Evolutionary conservation across 2,888 invertebrate genomes (phyloP), one percentile per base, ranked within the genome.

Genomic region (Pelosia muscerda): DNA sequence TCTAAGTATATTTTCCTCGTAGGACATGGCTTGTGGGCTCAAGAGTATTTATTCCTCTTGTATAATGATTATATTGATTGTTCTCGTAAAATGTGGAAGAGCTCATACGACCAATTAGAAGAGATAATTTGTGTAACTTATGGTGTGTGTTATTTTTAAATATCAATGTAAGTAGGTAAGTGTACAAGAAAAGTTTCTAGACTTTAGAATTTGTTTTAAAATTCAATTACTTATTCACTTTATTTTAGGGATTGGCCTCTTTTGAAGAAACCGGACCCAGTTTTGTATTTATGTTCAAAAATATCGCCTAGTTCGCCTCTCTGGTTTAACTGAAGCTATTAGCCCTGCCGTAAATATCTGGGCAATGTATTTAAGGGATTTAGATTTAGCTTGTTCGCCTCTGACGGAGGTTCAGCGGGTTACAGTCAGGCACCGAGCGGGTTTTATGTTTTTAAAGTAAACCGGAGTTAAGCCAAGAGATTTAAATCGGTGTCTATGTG

Each of bases 341-440:
- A 93, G 91, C 89, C 91, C 86, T 86, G 86, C 92, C 88, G 92
- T 94, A 94, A 94, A 94, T 94, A 93, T 93, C 89, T 90, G 91
- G 89, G 88, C 86, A 87, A 86, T 88, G 91, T 90, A 92, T 92
- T 93, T 90, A 91, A 88, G 86, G 92, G 94, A 93, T 93, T 92
- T 90, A 88, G 89, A 89, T 88, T 89, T 88, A 92, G 90, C 90
- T 87, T 92, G 91, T 90, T 87, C 84, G 86, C 82, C 86, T 85
- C 86, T 93, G 92, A 94, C 88, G 90, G 90, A 90, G 93, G 93
- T 92, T 88, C 88, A 88, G 81, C 83, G 86, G 84, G 86, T 82
- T 83, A 85, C 84, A 87, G 82, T 81, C 81, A 84, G 81, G 82
- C 81, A 84, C 79, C 78, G 84, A 82, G 77, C 78, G 77, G 81